Percentiles rank a stretch among this genome's conserved stretches.
Conservation (phyloP, 2,888 invertebrate genomes). For the Pilophorus perplexus region DNA sequence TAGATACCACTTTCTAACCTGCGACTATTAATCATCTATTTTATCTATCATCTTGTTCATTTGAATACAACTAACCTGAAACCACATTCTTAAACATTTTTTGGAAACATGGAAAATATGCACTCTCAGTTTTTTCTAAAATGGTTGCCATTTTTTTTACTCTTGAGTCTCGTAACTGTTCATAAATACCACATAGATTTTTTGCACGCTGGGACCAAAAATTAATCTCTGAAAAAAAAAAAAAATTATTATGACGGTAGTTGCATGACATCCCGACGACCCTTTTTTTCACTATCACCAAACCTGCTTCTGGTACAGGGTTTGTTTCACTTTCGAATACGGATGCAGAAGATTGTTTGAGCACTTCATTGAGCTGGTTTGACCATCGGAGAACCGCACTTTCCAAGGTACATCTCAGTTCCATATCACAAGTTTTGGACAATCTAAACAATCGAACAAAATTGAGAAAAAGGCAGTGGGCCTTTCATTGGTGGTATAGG, state of each 20-base stretch:
- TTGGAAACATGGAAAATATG: constrained; percentile 74
- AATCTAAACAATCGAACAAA: too few relatives aligned
- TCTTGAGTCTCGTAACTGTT: constrained; percentile 77
- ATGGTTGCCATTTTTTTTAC: constrained; percentile 80
- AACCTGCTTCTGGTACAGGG: constrained; percentile 58
- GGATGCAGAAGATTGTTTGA: constrained; percentile 71
- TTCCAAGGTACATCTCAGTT: constrained; percentile 78
- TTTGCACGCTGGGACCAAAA: constrained; percentile 77
- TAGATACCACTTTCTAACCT: too few relatives aligned
- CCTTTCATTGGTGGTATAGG: background rate
- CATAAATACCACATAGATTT: constrained; percentile 82
- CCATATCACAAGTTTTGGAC: constrained; percentile 63
- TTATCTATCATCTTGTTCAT: too few relatives aligned
- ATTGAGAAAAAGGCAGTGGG: too few relatives aligned
- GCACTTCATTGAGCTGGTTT: constrained; percentile 71
- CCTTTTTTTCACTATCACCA: background rate
- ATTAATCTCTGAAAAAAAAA: constrained; percentile 61
- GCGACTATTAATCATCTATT: too few relatives aligned
- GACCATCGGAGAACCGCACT: constrained; percentile 85
- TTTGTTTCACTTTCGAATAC: constrained; percentile 66
- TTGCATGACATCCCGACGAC: background rate
- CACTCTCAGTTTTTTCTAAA: constrained; percentile 73
- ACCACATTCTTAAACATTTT: constrained; percentile 75
- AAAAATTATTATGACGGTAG: background rate
- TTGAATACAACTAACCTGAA: constrained; percentile 64